phyloP scores from a whole-genome alignment of 1,140 invertebrate genomes.

The Sinonovacula constricta region DNA sequence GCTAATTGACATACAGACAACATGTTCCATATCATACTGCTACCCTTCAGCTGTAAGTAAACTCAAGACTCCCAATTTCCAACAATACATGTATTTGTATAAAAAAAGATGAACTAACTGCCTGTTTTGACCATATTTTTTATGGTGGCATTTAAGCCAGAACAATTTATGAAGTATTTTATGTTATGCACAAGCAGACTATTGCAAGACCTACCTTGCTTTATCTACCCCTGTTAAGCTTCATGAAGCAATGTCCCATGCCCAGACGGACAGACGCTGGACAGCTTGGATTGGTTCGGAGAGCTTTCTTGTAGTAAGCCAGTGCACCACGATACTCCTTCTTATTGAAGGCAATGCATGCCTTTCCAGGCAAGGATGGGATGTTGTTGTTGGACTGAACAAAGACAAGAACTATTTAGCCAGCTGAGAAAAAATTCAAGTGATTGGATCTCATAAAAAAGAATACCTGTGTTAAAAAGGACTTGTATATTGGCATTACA shows the following conservation, averaged over 20 bases:
- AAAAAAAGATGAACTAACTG: background rate
- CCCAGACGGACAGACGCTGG: constrained; percentile 96
- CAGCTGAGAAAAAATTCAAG: too few species aligned
- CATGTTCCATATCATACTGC: too few species aligned
- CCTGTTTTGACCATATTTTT: background rate
- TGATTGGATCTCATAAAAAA: too few species aligned
- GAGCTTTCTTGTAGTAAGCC: constrained; percentile 98
- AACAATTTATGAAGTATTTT: background rate
- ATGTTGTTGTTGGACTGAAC: constrained; percentile 96
- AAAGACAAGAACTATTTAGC: too few species aligned
- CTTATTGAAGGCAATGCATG: constrained; percentile 90
- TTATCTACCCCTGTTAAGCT: constrained; percentile 97
- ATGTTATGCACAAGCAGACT: background rate
- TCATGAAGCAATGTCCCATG: constrained; percentile 99
- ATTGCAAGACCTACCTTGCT: constrained; percentile 82
- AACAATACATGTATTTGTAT: background rate
- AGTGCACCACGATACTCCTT: constrained; percentile 93
- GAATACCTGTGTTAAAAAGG: too few species aligned
- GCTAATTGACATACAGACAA: too few species aligned
- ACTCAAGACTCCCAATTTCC: too few species aligned
- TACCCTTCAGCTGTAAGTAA: too few species aligned
- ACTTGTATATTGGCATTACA: too few species aligned
- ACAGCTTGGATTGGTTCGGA: constrained; percentile 97
- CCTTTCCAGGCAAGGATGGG: constrained; percentile 95
- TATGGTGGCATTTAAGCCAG: background rate